Evolutionary conservation across 2,888 invertebrate genomes (phyloP).

Genomic region (Artemia sinica): DNA sequence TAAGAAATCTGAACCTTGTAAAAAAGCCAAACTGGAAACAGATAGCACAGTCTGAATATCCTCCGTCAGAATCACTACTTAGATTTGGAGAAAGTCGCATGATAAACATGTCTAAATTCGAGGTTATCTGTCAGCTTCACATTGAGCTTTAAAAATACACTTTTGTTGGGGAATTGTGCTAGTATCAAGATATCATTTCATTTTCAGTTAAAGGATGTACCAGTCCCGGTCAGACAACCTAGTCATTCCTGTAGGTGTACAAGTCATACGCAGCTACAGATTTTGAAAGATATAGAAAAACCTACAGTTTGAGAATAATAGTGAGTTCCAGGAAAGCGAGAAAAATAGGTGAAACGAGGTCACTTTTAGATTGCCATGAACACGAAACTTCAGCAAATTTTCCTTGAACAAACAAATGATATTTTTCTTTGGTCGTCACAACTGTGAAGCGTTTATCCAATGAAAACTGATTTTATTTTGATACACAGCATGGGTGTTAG

Average conservation of each 20-base stretch:
- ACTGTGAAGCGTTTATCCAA: too few species aligned
- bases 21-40: neutral
- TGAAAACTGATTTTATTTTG: neutral
- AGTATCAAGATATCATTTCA: neutral
- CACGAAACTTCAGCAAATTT: neutral
- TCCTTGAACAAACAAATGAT: slow-evolving; percentile 4
- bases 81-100: neutral
- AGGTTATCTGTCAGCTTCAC: neutral
- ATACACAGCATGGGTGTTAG: neutral
- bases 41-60: neutral
- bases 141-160: neutral
- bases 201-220: slow-evolving; percentile 4
- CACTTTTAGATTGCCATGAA: neutral
- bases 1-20: too few species aligned
- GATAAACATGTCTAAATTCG: slow-evolving; percentile 1
- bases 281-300: too few species aligned
- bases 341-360: neutral
- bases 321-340: neutral
- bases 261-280: too few species aligned
- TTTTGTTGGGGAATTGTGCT: neutral
- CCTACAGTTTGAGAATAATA: neutral
- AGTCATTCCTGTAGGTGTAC: too few species aligned
- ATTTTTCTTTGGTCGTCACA: slow-evolving; percentile 6
- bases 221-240: slow-evolving; percentile 1
- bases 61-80: too few species aligned